These are phyloP conservation scores for Tholera decimalis DNA, from an alignment of 2,888 invertebrate genomes.

Conservation along the genomic window DNA sequence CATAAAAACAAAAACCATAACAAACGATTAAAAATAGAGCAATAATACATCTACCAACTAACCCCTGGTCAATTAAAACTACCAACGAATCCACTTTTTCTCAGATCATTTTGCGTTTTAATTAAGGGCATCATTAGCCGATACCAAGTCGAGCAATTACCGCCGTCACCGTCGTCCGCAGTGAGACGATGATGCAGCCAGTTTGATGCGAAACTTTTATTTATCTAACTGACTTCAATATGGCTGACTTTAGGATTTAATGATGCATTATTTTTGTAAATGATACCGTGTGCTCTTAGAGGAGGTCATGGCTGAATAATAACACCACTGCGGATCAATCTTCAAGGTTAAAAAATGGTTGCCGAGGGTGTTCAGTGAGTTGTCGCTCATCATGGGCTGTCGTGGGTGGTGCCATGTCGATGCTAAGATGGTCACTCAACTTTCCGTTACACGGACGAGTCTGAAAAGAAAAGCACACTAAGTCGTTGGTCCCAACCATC, in stretches of 20 bases:
- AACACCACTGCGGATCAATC: no score
- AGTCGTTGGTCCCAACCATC: no score
- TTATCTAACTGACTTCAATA: slow-evolving; percentile 5
- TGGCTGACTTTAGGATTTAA: slow-evolving; percentile 6
- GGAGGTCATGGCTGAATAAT: no score
- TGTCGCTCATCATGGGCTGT: no score
- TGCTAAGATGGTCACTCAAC: no score
- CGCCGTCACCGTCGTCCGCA: slow-evolving; percentile 53
- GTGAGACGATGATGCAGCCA: slow-evolving; percentile 37
- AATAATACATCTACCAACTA: not conserved
- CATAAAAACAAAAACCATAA: not conserved
- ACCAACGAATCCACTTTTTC: slow-evolving; percentile 57
- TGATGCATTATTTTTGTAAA: not conserved
- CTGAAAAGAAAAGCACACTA: no score
- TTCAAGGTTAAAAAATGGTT: no score
- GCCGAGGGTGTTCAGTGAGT: no score
- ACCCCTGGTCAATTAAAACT: slow-evolving; percentile 39
- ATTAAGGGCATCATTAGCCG: slow-evolving; percentile 71
- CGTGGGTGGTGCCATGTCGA: no score
- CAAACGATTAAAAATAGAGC: not conserved
- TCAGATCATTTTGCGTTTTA: slow-evolving; percentile 69
- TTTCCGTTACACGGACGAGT: no score
- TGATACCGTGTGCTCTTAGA: no score
- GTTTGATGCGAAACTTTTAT: slow-evolving; percentile 8
- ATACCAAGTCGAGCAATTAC: slow-evolving; percentile 68